Evolutionary conservation across 2,113 vertebrate genomes (phyloP).

Genomic region (Meles meles): DNA sequence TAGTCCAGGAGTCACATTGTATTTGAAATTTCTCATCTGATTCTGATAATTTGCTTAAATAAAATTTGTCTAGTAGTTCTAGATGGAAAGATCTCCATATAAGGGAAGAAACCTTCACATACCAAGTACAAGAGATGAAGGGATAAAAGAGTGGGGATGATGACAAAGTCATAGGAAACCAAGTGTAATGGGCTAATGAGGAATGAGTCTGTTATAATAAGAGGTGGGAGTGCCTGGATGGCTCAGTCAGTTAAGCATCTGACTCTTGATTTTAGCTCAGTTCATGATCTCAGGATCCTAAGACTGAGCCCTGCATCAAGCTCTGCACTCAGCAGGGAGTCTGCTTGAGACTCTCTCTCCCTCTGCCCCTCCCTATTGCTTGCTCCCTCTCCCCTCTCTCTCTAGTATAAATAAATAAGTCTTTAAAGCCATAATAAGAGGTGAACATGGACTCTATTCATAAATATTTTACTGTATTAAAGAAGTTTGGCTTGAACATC

Average conservation of each 20-base stretch:
- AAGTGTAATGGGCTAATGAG: not conserved
- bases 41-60: not conserved
- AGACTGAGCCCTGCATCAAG: too few species aligned
- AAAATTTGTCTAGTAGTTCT: not conserved
- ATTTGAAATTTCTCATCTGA: not conserved
- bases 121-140: not conserved
- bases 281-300: not conserved
- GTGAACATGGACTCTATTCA: not conserved
- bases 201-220: not conserved
- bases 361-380: not conserved
- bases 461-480: not conserved
- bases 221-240: not conserved
- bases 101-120: not conserved
- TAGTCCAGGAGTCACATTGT: not conserved
- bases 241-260: not conserved
- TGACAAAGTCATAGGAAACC: not conserved
- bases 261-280: not conserved
- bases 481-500: not conserved
- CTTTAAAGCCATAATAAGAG: not conserved
- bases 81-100: not conserved
- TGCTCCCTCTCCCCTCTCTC: not conserved
- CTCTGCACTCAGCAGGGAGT: too few species aligned
- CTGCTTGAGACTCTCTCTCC: not conserved
- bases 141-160: not conserved
- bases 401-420: not conserved